A percentile compares a stretch with the other conserved stretches of the same genome.
These are phyloP conservation scores for Ailurus styani DNA, from an alignment of 2,113 vertebrate genomes.

Conservation along the genomic window DNA sequence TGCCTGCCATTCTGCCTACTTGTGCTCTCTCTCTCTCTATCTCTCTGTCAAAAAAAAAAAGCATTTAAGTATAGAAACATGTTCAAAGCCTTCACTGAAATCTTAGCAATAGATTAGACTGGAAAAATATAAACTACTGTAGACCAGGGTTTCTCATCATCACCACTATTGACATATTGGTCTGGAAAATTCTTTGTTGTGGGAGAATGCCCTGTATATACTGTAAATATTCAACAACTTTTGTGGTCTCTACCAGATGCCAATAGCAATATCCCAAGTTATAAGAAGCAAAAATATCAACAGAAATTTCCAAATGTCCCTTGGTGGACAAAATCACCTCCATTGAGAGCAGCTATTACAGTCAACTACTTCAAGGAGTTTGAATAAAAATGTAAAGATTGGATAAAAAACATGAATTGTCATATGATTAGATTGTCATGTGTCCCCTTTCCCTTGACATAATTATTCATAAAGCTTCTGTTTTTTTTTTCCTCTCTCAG, in stretches of 20 bases:
- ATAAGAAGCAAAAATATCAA: not conserved
- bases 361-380: not conserved
- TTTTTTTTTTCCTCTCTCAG: not conserved
- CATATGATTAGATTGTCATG: not conserved
- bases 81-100: not conserved
- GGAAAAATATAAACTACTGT: not conserved
- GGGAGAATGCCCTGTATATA: no score
- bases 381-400: not conserved
- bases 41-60: no score
- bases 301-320: not conserved
- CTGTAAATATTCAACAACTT: not conserved
- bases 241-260: not conserved
- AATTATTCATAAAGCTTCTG: not conserved
- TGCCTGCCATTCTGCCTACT: no score
- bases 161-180: not conserved
- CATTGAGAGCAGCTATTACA: not conserved
- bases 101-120: not conserved
- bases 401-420: not conserved
- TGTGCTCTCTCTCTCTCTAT: no score
- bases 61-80: not conserved
- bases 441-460: not conserved
- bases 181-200: not conserved
- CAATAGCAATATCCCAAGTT: not conserved
- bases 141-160: not conserved
- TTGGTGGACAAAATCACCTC: not conserved